These are phyloP conservation scores for Aspiorhynchus laticeps DNA, from an alignment of 2,113 vertebrate genomes.

Conservation along the genomic window DNA sequence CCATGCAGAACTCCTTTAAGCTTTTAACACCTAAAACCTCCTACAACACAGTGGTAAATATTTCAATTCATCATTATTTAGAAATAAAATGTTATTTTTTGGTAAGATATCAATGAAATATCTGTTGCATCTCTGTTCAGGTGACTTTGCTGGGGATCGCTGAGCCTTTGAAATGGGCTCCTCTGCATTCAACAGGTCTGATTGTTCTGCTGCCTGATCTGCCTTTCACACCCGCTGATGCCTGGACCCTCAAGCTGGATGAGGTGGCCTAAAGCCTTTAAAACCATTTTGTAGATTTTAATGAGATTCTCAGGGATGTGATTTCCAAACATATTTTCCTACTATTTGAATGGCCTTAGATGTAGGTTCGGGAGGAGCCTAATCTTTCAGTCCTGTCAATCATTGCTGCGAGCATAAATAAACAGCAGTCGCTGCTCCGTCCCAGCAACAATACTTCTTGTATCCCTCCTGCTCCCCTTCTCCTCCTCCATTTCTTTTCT, in stretches of 20 bases:
- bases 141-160: conserved; percentile 75
- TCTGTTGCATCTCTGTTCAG: too few relatives aligned
- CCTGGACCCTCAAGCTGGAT: conserved; percentile 78
- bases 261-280: conserved; percentile 10
- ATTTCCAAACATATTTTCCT: too few relatives aligned
- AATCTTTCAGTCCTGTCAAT: too few relatives aligned
- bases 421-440: too few relatives aligned
- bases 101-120: neutral
- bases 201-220: conserved; percentile 75
- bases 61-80: neutral
- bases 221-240: conserved; percentile 62
- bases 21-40: conserved; percentile 69
- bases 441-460: too few relatives aligned
- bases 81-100: neutral
- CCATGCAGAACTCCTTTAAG: conserved; percentile 61
- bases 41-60: conserved; percentile 72
- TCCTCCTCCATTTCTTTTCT: neutral
- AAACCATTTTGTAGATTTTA: neutral
- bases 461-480: too few relatives aligned
- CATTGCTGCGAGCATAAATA: too few relatives aligned
- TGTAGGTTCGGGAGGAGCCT: too few relatives aligned
- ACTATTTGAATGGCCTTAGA: too few relatives aligned
- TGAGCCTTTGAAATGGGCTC: conserved; percentile 77
- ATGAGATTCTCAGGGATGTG: neutral
- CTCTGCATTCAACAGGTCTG: conserved; percentile 67